Conservation (phyloP, 2,888 invertebrate species). For the Conus canariensis region DNA sequence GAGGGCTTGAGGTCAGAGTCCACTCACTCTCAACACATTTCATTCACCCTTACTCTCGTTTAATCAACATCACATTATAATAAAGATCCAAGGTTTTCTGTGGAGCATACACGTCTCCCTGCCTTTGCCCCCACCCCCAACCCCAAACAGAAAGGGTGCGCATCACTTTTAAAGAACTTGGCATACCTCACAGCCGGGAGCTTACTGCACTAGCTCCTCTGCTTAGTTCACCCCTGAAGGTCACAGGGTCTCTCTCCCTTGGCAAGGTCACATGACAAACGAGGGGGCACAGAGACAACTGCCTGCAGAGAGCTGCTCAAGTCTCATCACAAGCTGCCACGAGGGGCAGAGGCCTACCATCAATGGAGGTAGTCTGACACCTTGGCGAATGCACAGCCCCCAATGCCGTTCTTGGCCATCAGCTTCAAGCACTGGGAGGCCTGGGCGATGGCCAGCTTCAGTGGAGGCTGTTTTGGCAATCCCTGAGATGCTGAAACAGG, state of each 20-base stretch:
- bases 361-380: conserved; percentile 83
- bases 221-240: background rate
- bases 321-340: conserved; percentile 6
- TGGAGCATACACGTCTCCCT: conserved; percentile 3
- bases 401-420: conserved; percentile 93
- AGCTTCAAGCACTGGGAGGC: conserved; percentile 92
- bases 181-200: background rate
- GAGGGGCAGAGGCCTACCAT: conserved; percentile 49
- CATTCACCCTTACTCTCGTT: background rate
- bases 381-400: conserved; percentile 96
- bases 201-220: background rate
- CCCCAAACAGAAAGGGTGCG: background rate
- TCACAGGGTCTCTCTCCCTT: background rate
- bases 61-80: conserved; percentile 7
- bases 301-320: conserved; percentile 33
- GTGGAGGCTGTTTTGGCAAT: conserved; percentile 92
- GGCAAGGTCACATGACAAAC: background rate
- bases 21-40: background rate
- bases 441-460: conserved; percentile 95
- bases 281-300: background rate
- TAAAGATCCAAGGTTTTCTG: background rate
- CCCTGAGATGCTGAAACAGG: conserved; percentile 89
- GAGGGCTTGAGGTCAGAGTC: background rate
- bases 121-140: background rate
- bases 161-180: background rate